A percentile compares a stretch with the other conserved stretches of the same genome.
These are phyloP conservation scores for Synanthedon vespiformis DNA, from an alignment of 2,888 invertebrate species.

Conservation along the genomic window DNA sequence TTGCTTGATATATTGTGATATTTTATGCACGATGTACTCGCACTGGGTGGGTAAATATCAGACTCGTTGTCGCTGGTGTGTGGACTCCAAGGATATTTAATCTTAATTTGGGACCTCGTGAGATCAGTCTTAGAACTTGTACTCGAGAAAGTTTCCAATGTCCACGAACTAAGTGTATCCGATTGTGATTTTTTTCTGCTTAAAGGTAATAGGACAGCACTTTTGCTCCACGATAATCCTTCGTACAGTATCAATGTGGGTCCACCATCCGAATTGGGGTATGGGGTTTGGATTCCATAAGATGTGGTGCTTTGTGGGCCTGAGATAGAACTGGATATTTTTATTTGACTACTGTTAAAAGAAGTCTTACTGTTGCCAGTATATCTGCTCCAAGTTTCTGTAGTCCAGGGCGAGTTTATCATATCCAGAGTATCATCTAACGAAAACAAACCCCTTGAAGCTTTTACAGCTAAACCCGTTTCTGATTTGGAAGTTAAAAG, in stretches of 20 bases:
- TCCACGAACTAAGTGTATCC: slow-evolving; percentile 27
- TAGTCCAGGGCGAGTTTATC: slow-evolving; percentile 38
- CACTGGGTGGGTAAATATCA: slow-evolving; percentile 29
- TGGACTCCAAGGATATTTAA: slow-evolving; percentile 30
- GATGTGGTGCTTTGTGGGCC: slow-evolving; percentile 18
- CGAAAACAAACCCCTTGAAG: not conserved
- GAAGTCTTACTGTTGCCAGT: not conserved
- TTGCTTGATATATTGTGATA: no score
- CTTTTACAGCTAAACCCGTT: no score
- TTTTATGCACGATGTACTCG: slow-evolving; percentile 7
- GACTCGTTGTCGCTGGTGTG: slow-evolving; percentile 14
- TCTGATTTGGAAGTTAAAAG: no score
- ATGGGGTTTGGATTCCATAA: slow-evolving; percentile 4
- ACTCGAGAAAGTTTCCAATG: slow-evolving; percentile 26
- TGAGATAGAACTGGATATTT: not conserved
- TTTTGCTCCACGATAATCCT: not conserved
- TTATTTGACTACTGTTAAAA: not conserved
- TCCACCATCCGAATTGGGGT: not conserved
- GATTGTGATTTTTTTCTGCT: not conserved
- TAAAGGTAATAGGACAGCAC: not conserved
- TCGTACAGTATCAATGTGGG: not conserved
- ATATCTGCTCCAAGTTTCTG: slow-evolving; percentile 19
- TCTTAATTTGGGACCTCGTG: slow-evolving; percentile 7
- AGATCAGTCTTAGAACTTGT: slow-evolving; percentile 3
- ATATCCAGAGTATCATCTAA: slow-evolving; percentile 30